Base-by-base conservation (phyloP, 2,888 invertebrate species). In the Heliconius ethilla region DNA sequence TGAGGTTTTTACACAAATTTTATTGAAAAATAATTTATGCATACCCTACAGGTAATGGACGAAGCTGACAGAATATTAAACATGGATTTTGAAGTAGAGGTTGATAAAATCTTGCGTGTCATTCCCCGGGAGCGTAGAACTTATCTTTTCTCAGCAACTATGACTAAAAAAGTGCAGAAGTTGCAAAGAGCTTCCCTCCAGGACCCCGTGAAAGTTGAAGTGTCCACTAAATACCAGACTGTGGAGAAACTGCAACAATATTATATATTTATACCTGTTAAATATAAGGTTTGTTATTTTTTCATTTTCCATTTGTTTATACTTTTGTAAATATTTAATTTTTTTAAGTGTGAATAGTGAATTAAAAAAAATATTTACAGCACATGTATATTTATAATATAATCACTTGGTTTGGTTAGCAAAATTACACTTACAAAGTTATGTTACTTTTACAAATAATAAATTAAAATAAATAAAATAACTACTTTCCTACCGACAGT, bases 1-100 rank as follows among this genome's bases (percentile, higher is more conserved):
- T 33, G 11, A 45, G 18, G 15, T 15, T 18, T 51, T 18, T 51
- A 51, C 18, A 51, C 59, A 45, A 27, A 0, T 59, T 37, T 59
- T 55, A 45, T 4, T n/a, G 3, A 59, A n/a, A 13, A 13, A 27
- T 13, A 27, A 62, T 27, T 13, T 62, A 13, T 2, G 2, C 18
- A 3, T 66, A 7, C 33, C 27, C 27, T 75, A 63, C 40, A 97
- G 96, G 97, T 99, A 0, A 99, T 99, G 99, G 99, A 99, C 85
- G 99, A 99, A 96, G 99, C 99, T 0, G 99, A 99, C 92, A 96
- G 99, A 82, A 99, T 99, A 83, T 95, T 99, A 5, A 99, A 99
- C 89, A 98, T 99, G 99, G 99, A 99, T 89, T 99, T 99, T 88
- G 99, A 99, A 93, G 97, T 97, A 18, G 99, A 99, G 94, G 97